A percentile compares a stretch with the other conserved stretches of the same genome.
Evolutionary conservation across 1,140 invertebrate genomes (phyloP).

Genomic region (Protaetia brevitarsis): DNA sequence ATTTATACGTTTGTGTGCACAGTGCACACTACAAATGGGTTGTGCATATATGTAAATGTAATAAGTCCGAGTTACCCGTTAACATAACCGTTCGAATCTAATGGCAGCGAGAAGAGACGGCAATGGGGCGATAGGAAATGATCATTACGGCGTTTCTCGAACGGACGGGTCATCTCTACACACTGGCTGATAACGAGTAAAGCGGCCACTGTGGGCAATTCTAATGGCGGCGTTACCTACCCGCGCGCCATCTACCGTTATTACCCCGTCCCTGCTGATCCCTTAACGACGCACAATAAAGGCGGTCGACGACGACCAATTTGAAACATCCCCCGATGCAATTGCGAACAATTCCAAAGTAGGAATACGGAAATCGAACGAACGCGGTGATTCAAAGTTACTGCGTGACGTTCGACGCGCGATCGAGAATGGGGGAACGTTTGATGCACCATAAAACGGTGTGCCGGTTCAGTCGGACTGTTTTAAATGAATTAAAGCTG

Average conservation of each 20-base stretch:
- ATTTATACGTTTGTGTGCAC: neutral
- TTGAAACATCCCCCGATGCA: neutral
- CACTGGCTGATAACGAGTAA: conserved; percentile 27
- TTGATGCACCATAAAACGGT: conserved; percentile 4
- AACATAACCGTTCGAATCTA: conserved; percentile 28
- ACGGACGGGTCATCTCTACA: conserved; percentile 24
- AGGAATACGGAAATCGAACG: conserved; percentile 7
- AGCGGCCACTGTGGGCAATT: conserved; percentile 26
- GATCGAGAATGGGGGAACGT: neutral
- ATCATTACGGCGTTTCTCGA: conserved; percentile 16
- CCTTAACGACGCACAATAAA: conserved; percentile 3
- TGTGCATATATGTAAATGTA: neutral
- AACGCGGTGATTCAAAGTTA: conserved; percentile 7
- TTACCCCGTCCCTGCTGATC: neutral
- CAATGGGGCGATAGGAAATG: neutral
- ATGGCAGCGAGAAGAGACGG: conserved; percentile 15
- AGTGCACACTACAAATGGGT: no score
- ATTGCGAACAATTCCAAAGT: conserved; percentile 1
- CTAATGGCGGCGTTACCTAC: conserved; percentile 2
- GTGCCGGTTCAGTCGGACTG: no score
- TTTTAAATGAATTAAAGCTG: no score
- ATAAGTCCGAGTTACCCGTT: conserved; percentile 1
- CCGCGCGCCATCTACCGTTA: conserved; percentile 4
- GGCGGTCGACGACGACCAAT: neutral
- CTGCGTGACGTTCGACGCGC: neutral